Evolutionary conservation across 2,797 vertebrate genomes (phyloP).

Genomic region (Gallinago stenura): DNA sequence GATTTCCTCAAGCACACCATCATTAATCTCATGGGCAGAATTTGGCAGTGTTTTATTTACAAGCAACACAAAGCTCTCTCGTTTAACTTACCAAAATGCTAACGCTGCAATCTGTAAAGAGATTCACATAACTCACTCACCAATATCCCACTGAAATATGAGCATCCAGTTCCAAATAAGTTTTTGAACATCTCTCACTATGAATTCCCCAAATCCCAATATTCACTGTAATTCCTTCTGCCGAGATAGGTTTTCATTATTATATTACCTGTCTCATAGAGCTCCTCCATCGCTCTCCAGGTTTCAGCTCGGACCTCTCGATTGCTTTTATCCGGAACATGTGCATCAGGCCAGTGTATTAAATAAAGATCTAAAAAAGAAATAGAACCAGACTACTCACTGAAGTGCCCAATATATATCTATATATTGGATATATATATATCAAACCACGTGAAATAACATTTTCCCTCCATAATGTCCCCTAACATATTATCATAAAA

Average conservation of each 20-base stretch:
- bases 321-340: conserved; percentile 65
- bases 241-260: neutral
- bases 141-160: neutral
- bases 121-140: fast-evolving
- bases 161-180: neutral
- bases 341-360: conserved; percentile 83
- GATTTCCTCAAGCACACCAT: neutral
- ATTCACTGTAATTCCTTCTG: neutral
- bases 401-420: neutral
- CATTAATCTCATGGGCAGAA: neutral
- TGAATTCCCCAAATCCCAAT: neutral
- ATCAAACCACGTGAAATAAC: neutral
- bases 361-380: conserved; percentile 84
- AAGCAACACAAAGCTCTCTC: neutral
- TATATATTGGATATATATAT: neutral
- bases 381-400: neutral
- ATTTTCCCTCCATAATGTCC: neutral
- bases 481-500: neutral
- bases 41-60: neutral
- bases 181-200: neutral
- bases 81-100: neutral
- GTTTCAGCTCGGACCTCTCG: conserved; percentile 82
- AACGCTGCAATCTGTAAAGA: neutral
- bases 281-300: conserved; percentile 82
- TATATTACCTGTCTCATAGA: conserved; percentile 77